Base-by-base conservation (phyloP, 1,140 invertebrate species). In the Homarus americanus region DNA sequence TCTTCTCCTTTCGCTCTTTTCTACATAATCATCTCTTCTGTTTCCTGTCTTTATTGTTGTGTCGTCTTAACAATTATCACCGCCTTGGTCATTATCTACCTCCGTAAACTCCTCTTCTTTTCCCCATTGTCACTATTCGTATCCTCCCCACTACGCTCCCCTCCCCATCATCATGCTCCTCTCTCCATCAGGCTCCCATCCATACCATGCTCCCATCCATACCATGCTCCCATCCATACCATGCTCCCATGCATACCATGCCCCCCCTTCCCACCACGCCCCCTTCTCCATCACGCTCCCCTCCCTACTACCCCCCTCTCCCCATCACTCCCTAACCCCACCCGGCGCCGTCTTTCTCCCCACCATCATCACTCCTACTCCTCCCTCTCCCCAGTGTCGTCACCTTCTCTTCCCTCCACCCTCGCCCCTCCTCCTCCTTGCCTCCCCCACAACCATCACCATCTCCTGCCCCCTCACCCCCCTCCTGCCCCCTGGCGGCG, bases 311-410 rank as follows among this genome's bases (percentile, higher is more conserved):
- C 44, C 40, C 24, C 12, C 34, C 9, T 5, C 24, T 53, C 41
- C n/a, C 28, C 36, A 36, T 24, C 24, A 15, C 72, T 38, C 32
- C 36, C 10, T n/a, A 4, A 32, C 36, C 28, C 72, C 72, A 17
- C 5, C 72, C 36, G 4, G 10, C n/a, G 53, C 32, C 63, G 24
- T 69, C 32, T 69, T 69, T 83, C 53, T 15, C 38, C 34, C 80
- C 53, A 24, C 38, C 80, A 24, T 41, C 80, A 36, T 20, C 32
- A 66, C 34, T 83, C 80, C 36, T 53, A 36, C 58, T 41, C 53
- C 36, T 83, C 63, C 80, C 58, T 83, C 80, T 32, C 58, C 58
- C 24, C 53, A n/a, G n/a, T n/a, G n/a, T n/a, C n/a, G n/a, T n/a
- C n/a, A n/a, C n/a, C n/a, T 36, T 38, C 34, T 36, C 84, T 53